Percentiles rank a stretch among this genome's conserved stretches.
These are phyloP conservation scores for Apogon hyalosoma DNA, from an alignment of 2,797 vertebrate genomes.

Conservation along the genomic window DNA sequence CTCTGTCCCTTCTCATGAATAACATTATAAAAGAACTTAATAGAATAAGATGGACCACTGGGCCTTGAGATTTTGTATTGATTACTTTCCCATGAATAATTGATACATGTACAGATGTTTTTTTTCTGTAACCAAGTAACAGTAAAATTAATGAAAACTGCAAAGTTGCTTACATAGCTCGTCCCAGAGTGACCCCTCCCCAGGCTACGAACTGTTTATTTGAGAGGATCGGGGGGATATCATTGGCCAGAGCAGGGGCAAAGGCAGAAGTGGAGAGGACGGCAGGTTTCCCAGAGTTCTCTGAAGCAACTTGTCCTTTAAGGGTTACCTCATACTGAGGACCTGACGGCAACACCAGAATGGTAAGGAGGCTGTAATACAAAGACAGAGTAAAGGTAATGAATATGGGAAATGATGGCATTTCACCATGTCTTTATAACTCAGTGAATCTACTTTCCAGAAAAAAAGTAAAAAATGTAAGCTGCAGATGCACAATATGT, in stretches of 20 bases:
- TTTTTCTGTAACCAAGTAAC: conserved; percentile 27
- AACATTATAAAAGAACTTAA: conserved; percentile 68
- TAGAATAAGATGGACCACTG: conserved; percentile 52
- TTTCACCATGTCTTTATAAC: neutral
- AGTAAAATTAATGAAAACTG: conserved; percentile 39
- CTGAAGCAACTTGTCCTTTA: conserved; percentile 82
- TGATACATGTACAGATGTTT: conserved; percentile 42
- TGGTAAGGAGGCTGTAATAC: conserved; percentile 88
- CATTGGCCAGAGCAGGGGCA: conserved; percentile 55
- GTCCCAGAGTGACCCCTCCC: conserved; percentile 92
- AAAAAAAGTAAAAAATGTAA: too few relatives aligned
- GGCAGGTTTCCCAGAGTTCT: conserved; percentile 60
- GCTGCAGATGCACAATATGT: neutral
- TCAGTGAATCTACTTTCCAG: too few relatives aligned
- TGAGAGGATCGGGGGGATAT: conserved; percentile 92
- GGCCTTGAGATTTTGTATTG: conserved; percentile 44
- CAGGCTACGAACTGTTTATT: conserved; percentile 95
- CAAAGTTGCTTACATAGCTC: conserved; percentile 89
- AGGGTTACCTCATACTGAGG: conserved; percentile 95
- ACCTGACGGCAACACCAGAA: conserved; percentile 92
- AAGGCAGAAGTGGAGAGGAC: conserved; percentile 47
- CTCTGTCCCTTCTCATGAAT: conserved; percentile 73
- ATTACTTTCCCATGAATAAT: conserved; percentile 67
- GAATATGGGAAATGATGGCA: neutral
- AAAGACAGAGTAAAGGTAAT: conserved; percentile 3